phyloP scores from a whole-genome alignment of 1,140 invertebrate genomes.

The Meloidogyne hapla region DNA sequence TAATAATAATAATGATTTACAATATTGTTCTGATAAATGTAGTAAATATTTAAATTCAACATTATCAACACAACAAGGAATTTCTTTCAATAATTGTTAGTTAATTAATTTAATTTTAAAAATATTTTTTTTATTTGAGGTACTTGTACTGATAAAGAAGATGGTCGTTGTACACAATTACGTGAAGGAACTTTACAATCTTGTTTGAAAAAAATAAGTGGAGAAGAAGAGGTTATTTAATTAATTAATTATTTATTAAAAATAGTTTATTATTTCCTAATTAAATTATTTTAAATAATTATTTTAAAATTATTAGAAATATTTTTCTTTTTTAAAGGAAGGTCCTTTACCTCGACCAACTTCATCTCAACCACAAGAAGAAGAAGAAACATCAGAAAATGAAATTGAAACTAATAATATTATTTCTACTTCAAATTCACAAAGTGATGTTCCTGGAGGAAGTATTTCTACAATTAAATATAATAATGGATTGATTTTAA shows the following conservation, averaged over 20 bases:
- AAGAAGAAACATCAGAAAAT: not conserved
- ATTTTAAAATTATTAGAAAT: not conserved
- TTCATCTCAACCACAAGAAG: not conserved
- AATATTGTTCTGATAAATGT: constrained; percentile 52
- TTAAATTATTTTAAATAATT: too few relatives aligned
- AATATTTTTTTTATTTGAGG: not conserved
- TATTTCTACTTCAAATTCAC: not conserved
- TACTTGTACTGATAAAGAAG: constrained; percentile 57
- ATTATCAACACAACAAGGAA: constrained; percentile 40
- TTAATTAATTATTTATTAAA: too few relatives aligned
- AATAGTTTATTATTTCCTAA: too few relatives aligned
- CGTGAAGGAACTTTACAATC: constrained; percentile 43
- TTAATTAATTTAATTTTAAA: not conserved
- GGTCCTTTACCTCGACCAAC: constrained; percentile 1
- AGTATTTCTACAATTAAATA: too few relatives aligned
- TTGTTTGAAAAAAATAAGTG: constrained; percentile 29
- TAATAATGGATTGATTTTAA: not conserved
- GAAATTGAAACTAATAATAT: constrained; percentile 6
- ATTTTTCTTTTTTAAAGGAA: too few relatives aligned
- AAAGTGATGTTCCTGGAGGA: not conserved
- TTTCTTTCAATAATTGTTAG: constrained; percentile 36
- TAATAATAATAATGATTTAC: constrained; percentile 49
- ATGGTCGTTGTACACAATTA: constrained; percentile 48
- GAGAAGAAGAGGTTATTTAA: not conserved
- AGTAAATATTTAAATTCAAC: constrained; percentile 51